Evolutionary conservation across 2,797 vertebrate species (phyloP), one percentile per base, ranked within the genome.

Genomic region (Tokudaia muenninki): DNA sequence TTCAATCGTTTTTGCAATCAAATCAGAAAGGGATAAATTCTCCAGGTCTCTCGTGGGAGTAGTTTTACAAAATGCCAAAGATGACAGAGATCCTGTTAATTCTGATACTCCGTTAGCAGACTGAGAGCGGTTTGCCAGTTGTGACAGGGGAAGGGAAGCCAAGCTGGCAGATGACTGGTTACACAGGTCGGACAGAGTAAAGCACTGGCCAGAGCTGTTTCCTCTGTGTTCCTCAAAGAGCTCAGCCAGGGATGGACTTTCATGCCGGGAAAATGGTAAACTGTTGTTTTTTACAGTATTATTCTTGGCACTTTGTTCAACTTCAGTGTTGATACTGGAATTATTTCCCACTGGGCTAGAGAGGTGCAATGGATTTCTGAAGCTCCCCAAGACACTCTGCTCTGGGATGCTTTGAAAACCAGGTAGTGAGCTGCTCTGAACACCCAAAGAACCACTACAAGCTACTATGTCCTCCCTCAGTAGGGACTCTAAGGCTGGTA

Each of bases 211-310:
- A 81, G 98, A 97, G 96, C 97, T 98, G 87, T 95, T 98, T 97
- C 98, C 98, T 94, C 99, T 99, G 96, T 99, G 99, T 93, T 99
- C 99, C 97, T 99, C 99, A 96, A 99, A 99, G 94, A 99, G 98
- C 97, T 99, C 99, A 81, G 99, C 99, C 97, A 99, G 92, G 13
- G 99, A 99, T 3, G 98, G 98, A 97, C 98, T 98, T 98, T 98
- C 99, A 98, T 97, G 98, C 22, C 98, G 98, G 92, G 98, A 98
- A 72, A 93, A 81, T 9, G 89, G 94, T 70, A 98, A 97, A 96
- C 61, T 94, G 97, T 98, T 98, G 90, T 89, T 82, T 96, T 96
- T 97, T 90, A 96, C 96, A 44, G 96, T 91, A 87, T 97, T 97
- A 86, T 97, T 96, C 44, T 98, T 98, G 97, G 88, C 98, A 96